Base-by-base conservation (phyloP, 2,888 invertebrate species). In the Taphrorychus bicolor region DNA sequence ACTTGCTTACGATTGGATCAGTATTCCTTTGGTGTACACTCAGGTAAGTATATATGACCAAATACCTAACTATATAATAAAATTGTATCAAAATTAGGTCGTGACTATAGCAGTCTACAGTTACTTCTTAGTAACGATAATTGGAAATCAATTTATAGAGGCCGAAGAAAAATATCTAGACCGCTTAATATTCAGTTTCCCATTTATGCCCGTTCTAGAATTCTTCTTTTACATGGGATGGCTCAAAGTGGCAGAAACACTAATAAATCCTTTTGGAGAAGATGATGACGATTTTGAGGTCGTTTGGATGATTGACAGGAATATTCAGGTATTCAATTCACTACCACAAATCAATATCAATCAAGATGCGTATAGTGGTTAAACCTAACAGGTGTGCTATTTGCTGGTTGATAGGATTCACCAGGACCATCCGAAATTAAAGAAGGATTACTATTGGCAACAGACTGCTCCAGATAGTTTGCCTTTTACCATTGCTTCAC, bases 331-430 rank as follows among this genome's bases (percentile, higher is more conserved):
- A 14, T 45, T 45, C 1, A 45, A 45, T n/a, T 14, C 40, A 14
- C 2, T 40, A n/a, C 14, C 14, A 14, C 40, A 40, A 9, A 2
- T 14, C 11, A 9, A n/a, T n/a, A n/a, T n/a, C n/a, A n/a, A n/a
- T 7, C n/a, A 18, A 21, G n/a, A 51, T 18, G 45, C n/a, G n/a
- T n/a, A n/a, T n/a, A n/a, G 7, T 16, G 45, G 7, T 9, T 32
- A 11, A 45, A 45, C 5, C 5, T 45, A 7, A 2, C 24, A 94
- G 90, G 93, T 94, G 11, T 91, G 93, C 16, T 95, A 94, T 82
- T 85, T 95, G 80, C 92, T 95, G 73, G 95, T 95, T 49, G 95
- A 95, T 80, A 94, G 94, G 83, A 94, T 95, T 91, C 94, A 94
- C 79, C 91, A 94, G 80, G 92, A 94, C 78, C 93, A 94, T 83